Percentiles rank a stretch among this genome's conserved stretches.
Conservation (phyloP, 2,888 invertebrate species). For the Drosophila cracens region DNA sequence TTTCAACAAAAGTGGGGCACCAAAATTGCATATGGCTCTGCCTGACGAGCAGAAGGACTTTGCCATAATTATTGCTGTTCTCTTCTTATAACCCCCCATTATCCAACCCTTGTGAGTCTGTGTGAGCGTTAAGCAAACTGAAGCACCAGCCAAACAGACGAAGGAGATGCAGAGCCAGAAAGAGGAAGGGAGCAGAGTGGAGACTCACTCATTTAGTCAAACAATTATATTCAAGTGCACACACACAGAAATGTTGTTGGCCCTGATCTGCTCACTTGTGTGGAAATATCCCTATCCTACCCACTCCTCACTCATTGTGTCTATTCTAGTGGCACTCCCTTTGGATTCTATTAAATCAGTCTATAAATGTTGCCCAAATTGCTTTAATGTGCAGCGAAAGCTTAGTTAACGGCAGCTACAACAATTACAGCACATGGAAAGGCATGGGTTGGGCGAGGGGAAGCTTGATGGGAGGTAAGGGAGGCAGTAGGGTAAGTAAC, state of each 20-base stretch:
- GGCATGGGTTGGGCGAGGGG: not conserved
- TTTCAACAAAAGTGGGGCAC: constrained; percentile 56
- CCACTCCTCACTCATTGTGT: not conserved
- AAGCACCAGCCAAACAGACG: constrained; percentile 15
- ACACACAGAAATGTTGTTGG: constrained; percentile 52
- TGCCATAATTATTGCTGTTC: constrained; percentile 73
- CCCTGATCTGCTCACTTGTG: constrained; percentile 69
- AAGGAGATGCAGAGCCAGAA: not conserved
- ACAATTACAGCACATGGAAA: constrained; percentile 32
- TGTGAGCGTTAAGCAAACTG: constrained; percentile 45
- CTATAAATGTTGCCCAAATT: constrained; percentile 83
- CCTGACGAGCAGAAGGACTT: constrained; percentile 37
- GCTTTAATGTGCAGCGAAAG: constrained; percentile 80
- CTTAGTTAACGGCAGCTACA: constrained; percentile 67
- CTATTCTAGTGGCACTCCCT: constrained; percentile 12
- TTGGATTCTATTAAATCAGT: constrained; percentile 82
- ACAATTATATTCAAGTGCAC: constrained; percentile 76
- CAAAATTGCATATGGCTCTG: constrained; percentile 48
- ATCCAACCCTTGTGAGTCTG: constrained; percentile 6
- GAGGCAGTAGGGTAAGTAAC: constrained; percentile 47
- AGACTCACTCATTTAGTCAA: constrained; percentile 75
- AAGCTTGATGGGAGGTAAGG: not conserved
- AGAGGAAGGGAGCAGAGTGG: not conserved
- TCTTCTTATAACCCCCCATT: constrained; percentile 23
- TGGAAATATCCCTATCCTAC: constrained; percentile 65